Base-by-base conservation (phyloP, 1,140 invertebrate species). In the Idris sp. region DNA sequence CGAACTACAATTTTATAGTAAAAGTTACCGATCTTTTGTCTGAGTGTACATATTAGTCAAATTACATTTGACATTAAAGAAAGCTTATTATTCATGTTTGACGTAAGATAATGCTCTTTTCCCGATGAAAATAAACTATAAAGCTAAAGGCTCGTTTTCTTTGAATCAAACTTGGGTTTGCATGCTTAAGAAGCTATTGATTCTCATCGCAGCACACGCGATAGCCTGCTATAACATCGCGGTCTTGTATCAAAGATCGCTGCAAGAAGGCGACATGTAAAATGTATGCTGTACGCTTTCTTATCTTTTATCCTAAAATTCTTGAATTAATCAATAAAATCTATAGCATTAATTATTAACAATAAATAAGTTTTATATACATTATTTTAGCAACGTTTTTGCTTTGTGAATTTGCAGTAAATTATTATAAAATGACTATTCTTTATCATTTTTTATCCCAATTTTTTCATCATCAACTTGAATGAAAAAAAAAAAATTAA, bases 111-210 rank as follows among this genome's bases (percentile, higher is more conserved):
- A 16, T 58, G 51, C 62, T 38, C 53, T 68, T 56, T 48, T 44
- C 28, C 18, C 13, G 22, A 4, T 35, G 31, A 69, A 69, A 38
- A 26, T 48, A 16, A 25, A 25, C 33, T 49, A 72, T 15, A 72
- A 72, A 44, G 28, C 26, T n/a, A n/a, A 58, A 69, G 10, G 49
- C 44, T 51, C 26, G 44, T 64, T 72, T 64, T 72, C 68, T 64
- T 64, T 51, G 68, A 64, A 72, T 72, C 58, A 62, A 72, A 64
- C 68, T 64, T 51, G 35, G 51, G 68, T 64, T 72, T 64, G 59
- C 69, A 73, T 73, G 69, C 53, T 65, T 61, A 65, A 73, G 53
- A 59, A 73, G 54, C 61, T 65, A 74, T 74, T 62, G 71, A 67
- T 74, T 74, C 46, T 8, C 48, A 33, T 40, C 48, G 48, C 35